Percentiles rank a stretch among this genome's conserved stretches.
phyloP scores from a whole-genome alignment of 2,888 invertebrate species.

The Andricus curvator region DNA sequence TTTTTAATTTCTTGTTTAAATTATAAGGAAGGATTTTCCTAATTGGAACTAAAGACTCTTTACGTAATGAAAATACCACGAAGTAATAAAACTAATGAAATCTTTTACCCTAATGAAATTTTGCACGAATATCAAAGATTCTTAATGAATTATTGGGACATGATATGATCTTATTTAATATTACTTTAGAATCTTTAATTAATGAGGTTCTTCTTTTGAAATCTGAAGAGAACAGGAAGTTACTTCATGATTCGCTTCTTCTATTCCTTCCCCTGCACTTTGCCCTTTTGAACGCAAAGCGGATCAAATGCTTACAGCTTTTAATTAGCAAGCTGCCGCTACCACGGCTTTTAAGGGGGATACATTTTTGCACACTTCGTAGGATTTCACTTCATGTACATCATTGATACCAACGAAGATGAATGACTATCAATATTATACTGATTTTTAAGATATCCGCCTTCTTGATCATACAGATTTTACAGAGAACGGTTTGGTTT shows the following conservation, averaged over 20 bases:
- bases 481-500: neutral
- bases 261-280: conserved; percentile 47
- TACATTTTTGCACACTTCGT: conserved; percentile 42
- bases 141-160: neutral
- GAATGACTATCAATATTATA: neutral
- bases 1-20: too few relatives aligned
- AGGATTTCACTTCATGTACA: conserved; percentile 3
- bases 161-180: neutral
- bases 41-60: too few relatives aligned
- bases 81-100: neutral
- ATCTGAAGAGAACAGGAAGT: conserved; percentile 43
- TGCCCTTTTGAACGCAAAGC: conserved; percentile 45
- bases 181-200: conserved; percentile 43
- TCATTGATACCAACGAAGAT: neutral
- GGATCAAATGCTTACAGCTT: conserved; percentile 56
- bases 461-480: neutral
- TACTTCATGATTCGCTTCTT: conserved; percentile 41
- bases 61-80: neutral
- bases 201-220: conserved; percentile 43
- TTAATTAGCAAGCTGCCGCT: conserved; percentile 54
- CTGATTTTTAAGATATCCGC: neutral
- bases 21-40: too few relatives aligned
- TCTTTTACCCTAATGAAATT: neutral
- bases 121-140: neutral
- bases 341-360: conserved; percentile 45